Base-by-base conservation (phyloP, 2,113 vertebrate species). In the Pungitius pungitius region DNA sequence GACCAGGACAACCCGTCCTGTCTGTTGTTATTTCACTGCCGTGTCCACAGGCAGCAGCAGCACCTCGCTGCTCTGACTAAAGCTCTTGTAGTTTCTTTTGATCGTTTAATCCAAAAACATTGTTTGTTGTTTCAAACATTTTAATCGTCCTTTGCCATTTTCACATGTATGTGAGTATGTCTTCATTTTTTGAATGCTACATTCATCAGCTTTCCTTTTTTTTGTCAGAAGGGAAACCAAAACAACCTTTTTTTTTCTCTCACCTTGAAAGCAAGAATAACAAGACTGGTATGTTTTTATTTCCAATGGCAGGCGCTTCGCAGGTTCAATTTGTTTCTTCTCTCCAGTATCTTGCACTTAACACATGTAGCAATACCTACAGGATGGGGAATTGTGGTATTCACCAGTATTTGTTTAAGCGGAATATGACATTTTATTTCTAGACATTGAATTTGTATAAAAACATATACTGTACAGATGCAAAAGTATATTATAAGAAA, bases 291-390 rank as follows among this genome's bases (percentile, higher is more conserved):
- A 83, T 91, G 88, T 93, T 92, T 87, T 76, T 79, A 77, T 85
- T 80, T 73, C 69, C 69, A 77, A 81, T 76, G 91, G 87, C 84
- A 85, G 85, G 80, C 89, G 49, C 94, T 93, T 95, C 91, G 90
- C 90, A 88, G 75, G 90, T 83, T 82, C 87, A 81, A 70, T 92
- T 92, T 15, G 88, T 93, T 88, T 94, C 83, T 92, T 93, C 89
- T 94, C 87, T 94, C 87, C 84, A 94, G 75, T 94, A 94, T 90
- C 90, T 96, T 95, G 93, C 93, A 96, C 94, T 95, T 91, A 69
- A 93, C 93, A 95, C 92, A 94, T 94, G 92, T 96, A 95, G 94
- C 94, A 96, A 96, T 96, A 96, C 87, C 83, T 91, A 90, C 90
- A 90, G 85, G 78, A 89, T 78, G 83, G 88, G 87, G 74, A 84